Conservation (phyloP, 2,797 vertebrate genomes). For the Cryptoprocta ferox region DNA sequence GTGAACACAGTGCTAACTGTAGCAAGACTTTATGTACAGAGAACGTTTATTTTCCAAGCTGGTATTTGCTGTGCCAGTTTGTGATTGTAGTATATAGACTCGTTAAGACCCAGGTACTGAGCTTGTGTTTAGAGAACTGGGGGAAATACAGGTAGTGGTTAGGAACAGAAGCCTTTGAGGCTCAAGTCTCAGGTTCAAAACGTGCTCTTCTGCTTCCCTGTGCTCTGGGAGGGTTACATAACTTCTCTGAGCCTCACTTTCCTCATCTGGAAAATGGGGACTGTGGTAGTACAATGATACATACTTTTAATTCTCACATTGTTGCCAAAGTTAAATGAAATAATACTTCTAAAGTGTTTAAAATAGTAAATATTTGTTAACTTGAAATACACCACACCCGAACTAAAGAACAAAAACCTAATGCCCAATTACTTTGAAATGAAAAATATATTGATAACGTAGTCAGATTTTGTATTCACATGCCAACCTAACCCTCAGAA, state of each 20-base stretch:
- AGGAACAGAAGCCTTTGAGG: not conserved
- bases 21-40: not conserved
- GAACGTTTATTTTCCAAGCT: not conserved
- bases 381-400: not conserved
- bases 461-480: not conserved
- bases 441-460: not conserved
- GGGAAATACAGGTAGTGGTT: not conserved
- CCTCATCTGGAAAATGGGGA: not conserved
- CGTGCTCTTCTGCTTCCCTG: not conserved
- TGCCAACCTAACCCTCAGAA: slow-evolving; percentile 2
- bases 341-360: not conserved
- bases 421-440: not conserved
- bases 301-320: not conserved
- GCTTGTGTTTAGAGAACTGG: not conserved
- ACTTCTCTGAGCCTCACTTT: not conserved
- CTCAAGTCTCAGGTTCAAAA: not conserved
- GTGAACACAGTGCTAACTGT: not conserved
- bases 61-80: not conserved
- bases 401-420: not conserved
- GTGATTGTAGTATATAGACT: not conserved
- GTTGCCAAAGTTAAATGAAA: not conserved
- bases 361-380: not conserved
- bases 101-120: not conserved
- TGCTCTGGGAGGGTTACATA: not conserved
- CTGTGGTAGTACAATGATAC: not conserved